Percentiles rank a stretch among this genome's conserved stretches.
phyloP scores from a whole-genome alignment of 2,888 invertebrate species.

The Lamellibrachia columna region DNA sequence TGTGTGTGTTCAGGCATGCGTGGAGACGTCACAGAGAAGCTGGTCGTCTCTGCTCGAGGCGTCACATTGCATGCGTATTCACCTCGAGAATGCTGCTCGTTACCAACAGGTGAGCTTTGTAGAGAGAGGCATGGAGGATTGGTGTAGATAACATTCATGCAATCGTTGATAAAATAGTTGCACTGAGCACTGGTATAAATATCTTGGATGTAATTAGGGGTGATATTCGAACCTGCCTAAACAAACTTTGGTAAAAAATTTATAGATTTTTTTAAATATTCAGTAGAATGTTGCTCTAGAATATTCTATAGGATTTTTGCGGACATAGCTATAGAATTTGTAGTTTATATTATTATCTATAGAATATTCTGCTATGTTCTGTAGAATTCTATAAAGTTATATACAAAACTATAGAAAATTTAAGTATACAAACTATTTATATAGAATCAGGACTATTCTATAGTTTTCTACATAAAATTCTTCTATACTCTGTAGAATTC shows the following conservation, averaged over 20 bases:
- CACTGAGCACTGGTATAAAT: not conserved
- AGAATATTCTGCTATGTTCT: too few relatives aligned
- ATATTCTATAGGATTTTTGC: too few relatives aligned
- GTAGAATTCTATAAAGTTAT: too few relatives aligned
- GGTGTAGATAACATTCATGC: not conserved
- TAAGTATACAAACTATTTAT: too few relatives aligned
- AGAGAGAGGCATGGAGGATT: not conserved
- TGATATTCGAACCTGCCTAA: not conserved
- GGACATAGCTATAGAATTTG: too few relatives aligned
- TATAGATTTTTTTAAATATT: too few relatives aligned
- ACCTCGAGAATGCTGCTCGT: conserved; percentile 55
- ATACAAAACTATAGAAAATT: too few relatives aligned
- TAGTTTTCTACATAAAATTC: too few relatives aligned
- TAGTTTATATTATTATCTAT: too few relatives aligned
- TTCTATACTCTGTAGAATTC: too few relatives aligned
- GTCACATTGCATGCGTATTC: conserved; percentile 53
- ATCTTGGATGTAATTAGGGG: not conserved
- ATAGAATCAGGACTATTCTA: too few relatives aligned
- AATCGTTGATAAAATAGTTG: conserved; percentile 18
- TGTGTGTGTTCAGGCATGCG: conserved; percentile 52
- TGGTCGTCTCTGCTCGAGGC: conserved; percentile 58
- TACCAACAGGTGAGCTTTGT: conserved; percentile 56
- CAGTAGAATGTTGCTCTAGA: too few relatives aligned
- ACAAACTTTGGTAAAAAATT: not conserved
- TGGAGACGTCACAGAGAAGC: conserved; percentile 53